phyloP scores from a whole-genome alignment of 2,888 invertebrate genomes.

The Synergus gifuensis region DNA sequence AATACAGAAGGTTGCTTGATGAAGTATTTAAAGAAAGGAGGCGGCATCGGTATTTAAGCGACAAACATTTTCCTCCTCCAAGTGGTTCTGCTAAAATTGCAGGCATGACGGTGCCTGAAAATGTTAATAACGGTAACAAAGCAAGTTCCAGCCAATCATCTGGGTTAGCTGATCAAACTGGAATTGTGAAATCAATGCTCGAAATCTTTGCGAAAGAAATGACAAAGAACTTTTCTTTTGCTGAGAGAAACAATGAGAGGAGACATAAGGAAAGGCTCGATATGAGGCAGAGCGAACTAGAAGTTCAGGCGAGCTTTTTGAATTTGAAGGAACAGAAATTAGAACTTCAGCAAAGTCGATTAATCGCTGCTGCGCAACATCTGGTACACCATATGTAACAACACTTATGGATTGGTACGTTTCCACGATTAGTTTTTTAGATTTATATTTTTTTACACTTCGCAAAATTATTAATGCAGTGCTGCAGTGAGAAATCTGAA shows the following conservation, averaged over 20 bases:
- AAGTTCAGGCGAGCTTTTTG: constrained; percentile 57
- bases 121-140: constrained; percentile 33
- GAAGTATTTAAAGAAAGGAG: constrained; percentile 70
- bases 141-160: constrained; percentile 31
- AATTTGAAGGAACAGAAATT: constrained; percentile 58
- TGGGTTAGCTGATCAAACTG: constrained; percentile 30
- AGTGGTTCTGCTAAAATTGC: constrained; percentile 50
- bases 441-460: background rate
- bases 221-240: constrained; percentile 57
- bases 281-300: constrained; percentile 54
- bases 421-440: background rate
- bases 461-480: background rate
- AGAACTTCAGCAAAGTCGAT: constrained; percentile 53
- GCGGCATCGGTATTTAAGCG: constrained; percentile 61
- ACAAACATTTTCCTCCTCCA: constrained; percentile 58
- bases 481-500: background rate
- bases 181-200: constrained; percentile 48
- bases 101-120: background rate
- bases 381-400: background rate
- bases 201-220: constrained; percentile 59
- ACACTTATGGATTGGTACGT: background rate
- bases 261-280: constrained; percentile 60
- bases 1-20: constrained; percentile 70
- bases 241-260: constrained; percentile 58
- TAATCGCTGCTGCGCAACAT: constrained; percentile 54